Base-by-base conservation (phyloP, 1,140 invertebrate species). In the Ceratina australensis region DNA sequence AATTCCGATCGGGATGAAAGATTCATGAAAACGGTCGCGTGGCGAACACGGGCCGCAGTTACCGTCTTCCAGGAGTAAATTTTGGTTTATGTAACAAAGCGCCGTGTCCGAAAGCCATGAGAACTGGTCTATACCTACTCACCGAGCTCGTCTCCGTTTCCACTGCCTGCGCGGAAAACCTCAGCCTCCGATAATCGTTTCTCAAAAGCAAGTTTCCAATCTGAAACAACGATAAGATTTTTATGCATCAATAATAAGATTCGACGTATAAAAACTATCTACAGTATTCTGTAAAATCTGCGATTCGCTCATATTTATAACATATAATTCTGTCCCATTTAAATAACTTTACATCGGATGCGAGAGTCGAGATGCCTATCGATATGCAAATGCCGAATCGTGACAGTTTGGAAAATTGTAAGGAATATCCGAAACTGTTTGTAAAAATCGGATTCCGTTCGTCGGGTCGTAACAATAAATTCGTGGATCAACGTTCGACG, bases 1-100 rank as follows among this genome's bases (percentile, higher is more conserved):
- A 84, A 84, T 83, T 84, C 81, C 81, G 60, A 84, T 84, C 82
- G 81, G 61, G 68, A 84, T 84, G 82, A 84, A 84, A 80, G 77
- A 84, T 84, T 84, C 81, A 84, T 84, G 82, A 80, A 42, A 80
- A 83, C 57, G 72, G 78, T 80, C 82, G 82, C 82, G 82, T 83
- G 82, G 73, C 73, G 52, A 20, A 33, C 16, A 15, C 20, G 33
- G 47, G 16, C 67, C 42, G 42, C 73, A 68, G 52, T 60, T 74
- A 74, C 77, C 63, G 60, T 42, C 79, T 63, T 72, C 68, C 78
- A 72, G 18, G 65, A 74, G 79, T 81, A 65, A 81, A 83, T 83
- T 81, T 83, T 78, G 69, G 80, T 83, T 83, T 83, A 74, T 71
- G 79, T 82, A 81, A 82, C 81, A 81, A 82, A 75, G 73, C 73